Base-by-base conservation (phyloP, 2,888 invertebrate species). In the Pristionchus arcanus region DNA sequence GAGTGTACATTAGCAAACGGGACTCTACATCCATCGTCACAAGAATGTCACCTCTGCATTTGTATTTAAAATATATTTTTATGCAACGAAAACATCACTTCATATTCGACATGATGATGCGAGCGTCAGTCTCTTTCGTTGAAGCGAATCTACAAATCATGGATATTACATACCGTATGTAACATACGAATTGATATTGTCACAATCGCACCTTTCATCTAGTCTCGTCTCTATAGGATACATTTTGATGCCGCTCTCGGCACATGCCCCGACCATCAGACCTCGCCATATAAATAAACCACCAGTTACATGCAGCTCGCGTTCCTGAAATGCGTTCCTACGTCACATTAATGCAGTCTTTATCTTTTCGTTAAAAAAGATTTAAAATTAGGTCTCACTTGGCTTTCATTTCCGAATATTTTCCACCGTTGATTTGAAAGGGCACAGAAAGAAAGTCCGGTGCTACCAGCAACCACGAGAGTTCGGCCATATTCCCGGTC, bases 341-440 rank as follows among this genome's bases (percentile, higher is more conserved):
- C 59, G 42, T 49, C 42, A 34, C 25, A 53, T 88, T 34, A 31
- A 25, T 84, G 53, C 21, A 87, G 53, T 25, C 9, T 42, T 3
- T 49, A n/a, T n/a, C n/a, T 49, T 49, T 49, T 7, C 13, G 11
- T 49, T 9, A 49, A 49, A 49, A 49, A 49, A 49, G 11, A 5
- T 11, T 25, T 19, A 74, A 31, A 42, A n/a, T n/a, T 42, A 49
- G 42, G 42, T 49, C 85, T 53, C 90, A 96, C 96, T 96, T 99
- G 99, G 63, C 97, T 98, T 96, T 99, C 99, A 96, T 99, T 99
- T 34, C 99, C 98, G 96, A 99, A 99, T 86, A 99, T 96, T 95
- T 98, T 98, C 99, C 99, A 99, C 93, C 97, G 97, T 66, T 98
- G 96, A 71, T 97, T 97, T 49, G 97, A 96, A 95, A 98, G 96